phyloP scores from a whole-genome alignment of 2,888 invertebrate species.

The Lathronympha strigana region DNA sequence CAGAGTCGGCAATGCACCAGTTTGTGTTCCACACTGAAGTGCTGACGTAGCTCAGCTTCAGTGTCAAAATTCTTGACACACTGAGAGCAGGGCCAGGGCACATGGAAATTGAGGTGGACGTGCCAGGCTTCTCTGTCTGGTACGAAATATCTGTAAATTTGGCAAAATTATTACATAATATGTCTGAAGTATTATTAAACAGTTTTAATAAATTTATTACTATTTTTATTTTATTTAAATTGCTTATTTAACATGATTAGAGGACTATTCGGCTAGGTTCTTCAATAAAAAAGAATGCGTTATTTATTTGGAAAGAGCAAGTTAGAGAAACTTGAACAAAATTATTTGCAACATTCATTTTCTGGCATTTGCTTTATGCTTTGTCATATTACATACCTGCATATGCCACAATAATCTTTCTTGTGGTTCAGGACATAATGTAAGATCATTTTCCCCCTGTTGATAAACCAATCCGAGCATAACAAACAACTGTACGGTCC shows the following conservation, averaged over 20 bases:
- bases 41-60: constrained; percentile 63
- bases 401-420: constrained; percentile 80
- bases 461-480: constrained; percentile 79
- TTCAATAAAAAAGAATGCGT: too few relatives aligned
- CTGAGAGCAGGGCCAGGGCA: constrained; percentile 78
- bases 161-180: neutral
- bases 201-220: too few relatives aligned
- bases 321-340: too few relatives aligned
- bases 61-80: constrained; percentile 67
- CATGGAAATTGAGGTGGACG: constrained; percentile 69
- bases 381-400: constrained; percentile 61
- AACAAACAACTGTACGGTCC: constrained; percentile 79
- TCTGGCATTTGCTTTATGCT: neutral
- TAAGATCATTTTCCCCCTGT: constrained; percentile 72
- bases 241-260: too few relatives aligned
- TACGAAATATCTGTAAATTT: constrained; percentile 73
- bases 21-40: constrained; percentile 65
- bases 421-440: constrained; percentile 81
- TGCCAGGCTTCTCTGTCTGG: constrained; percentile 70
- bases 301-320: too few relatives aligned
- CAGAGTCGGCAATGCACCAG: constrained; percentile 77
- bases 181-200: neutral
- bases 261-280: too few relatives aligned
- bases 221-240: too few relatives aligned
- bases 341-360: neutral